Evolutionary conservation across 2,797 vertebrate genomes (phyloP), one percentile per base, ranked within the genome.

Genomic region (Chiroxiphia lanceolata): DNA sequence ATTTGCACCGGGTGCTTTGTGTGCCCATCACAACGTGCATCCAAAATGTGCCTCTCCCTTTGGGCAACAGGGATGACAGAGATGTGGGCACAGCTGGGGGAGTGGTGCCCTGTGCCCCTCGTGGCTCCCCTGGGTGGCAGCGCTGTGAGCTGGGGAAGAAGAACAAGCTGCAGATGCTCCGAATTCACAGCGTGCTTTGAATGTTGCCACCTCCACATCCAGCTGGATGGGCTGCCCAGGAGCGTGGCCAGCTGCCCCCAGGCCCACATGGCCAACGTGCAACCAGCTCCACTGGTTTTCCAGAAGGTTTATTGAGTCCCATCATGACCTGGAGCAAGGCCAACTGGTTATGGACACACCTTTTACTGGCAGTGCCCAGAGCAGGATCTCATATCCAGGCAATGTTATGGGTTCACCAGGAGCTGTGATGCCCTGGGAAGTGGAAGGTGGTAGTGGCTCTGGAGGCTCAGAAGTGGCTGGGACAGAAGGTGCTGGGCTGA

Each of bases 1-100:
- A 31, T 44, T 89, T 63, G 65, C 34, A 11, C n/a, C 23, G 26
- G 13, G 11, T 40, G 25, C 9, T 5, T 69, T 6, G 5, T 8
- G 36, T 22, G 45, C 27, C 25, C 19, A 0, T 36, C 20, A 6
- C 4, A 14, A 57, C 1, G 5, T 6, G 7, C 7, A 7, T 19
- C 14, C 22, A 9, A 22, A 77, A 31, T 1, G 11, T 6, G 7
- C 9, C 18, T 36, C 22, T 54, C 9, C 11, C 13, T 40, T 29
- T 26, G 17, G n/a, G 19, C 27, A 6, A 5, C 3, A 8, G 54
- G 10, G 22, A 0, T 25, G 54, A 36, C 10, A 6, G 26, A n/a
- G 48, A 2, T 1, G 8, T 4, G 47, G 34, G 16, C 44, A 3
- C 0, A 17, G 34, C 51, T 15, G 40, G 40, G 42, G 2, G 4